Evolutionary conservation across 2,113 vertebrate species (phyloP).

Genomic region (Notarius quadriscutis): DNA sequence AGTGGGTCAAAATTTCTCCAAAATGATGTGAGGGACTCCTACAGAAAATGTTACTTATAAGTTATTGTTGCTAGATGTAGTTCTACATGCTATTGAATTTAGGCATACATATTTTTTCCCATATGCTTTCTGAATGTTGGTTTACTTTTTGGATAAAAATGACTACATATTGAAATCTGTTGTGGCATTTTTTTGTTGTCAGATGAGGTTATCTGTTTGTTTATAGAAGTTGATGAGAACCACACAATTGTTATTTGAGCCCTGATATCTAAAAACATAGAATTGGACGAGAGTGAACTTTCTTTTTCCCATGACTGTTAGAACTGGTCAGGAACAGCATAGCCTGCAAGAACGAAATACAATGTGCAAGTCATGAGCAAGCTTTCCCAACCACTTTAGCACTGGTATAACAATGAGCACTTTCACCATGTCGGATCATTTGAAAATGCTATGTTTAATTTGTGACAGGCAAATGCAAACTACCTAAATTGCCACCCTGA

Average conservation of each 20-base stretch:
- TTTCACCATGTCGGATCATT: neutral
- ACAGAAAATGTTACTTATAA: neutral
- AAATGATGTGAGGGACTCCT: neutral
- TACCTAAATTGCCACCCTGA: conserved; percentile 10
- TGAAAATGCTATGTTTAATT: neutral
- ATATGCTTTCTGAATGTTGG: too few relatives aligned
- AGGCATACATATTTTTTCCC: neutral
- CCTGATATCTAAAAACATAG: neutral
- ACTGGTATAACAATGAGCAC: neutral
- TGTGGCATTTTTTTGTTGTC: neutral
- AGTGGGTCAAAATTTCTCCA: neutral
- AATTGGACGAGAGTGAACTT: neutral
- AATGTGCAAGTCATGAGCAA: neutral
- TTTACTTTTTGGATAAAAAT: too few relatives aligned
- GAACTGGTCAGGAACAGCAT: neutral
- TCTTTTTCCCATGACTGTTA: neutral
- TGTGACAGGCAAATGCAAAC: conserved; percentile 16
- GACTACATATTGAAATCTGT: neutral
- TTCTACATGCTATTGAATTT: neutral
- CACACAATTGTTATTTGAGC: neutral
- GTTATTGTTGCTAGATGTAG: neutral
- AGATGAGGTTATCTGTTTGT: neutral
- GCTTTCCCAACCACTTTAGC: neutral
- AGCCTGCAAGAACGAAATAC: neutral
- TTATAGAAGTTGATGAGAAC: neutral